These are phyloP conservation scores for Myotis daubentonii DNA, from an alignment of 2,797 vertebrate genomes.

Conservation along the genomic window DNA sequence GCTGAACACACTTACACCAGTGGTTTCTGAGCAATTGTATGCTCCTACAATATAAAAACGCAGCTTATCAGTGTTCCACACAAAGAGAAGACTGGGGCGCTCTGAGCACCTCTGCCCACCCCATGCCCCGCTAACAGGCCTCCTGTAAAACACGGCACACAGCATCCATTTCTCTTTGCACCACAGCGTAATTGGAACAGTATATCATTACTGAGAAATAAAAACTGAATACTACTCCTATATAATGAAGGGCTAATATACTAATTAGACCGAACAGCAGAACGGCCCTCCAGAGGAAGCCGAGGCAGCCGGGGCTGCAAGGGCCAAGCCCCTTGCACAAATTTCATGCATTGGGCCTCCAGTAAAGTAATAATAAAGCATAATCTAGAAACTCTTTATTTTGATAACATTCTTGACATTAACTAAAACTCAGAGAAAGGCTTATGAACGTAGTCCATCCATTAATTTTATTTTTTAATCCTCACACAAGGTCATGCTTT, in stretches of 20 bases:
- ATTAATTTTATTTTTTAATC: constrained; percentile 23
- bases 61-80: not conserved
- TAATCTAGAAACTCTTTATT: constrained; percentile 44
- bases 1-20: not conserved
- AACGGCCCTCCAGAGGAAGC: too few species aligned
- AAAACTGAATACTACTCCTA: not conserved
- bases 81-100: not conserved
- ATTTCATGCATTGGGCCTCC: too few species aligned
- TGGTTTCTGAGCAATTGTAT: not conserved
- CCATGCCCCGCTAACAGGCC: not conserved
- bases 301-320: too few species aligned
- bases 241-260: too few species aligned
- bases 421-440: constrained; percentile 33
- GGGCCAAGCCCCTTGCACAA: too few species aligned
- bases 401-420: not conserved
- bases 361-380: constrained; percentile 30
- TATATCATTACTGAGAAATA: not conserved
- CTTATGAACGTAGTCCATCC: not conserved
- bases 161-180: not conserved
- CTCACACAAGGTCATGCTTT: not conserved
- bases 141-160: not conserved
- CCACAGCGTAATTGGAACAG: constrained; percentile 11
- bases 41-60: constrained; percentile 1
- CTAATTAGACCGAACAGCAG: too few species aligned
- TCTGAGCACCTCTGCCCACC: not conserved